phyloP scores from a whole-genome alignment of 2,888 invertebrate species.

The Gryllus longicercus region DNA sequence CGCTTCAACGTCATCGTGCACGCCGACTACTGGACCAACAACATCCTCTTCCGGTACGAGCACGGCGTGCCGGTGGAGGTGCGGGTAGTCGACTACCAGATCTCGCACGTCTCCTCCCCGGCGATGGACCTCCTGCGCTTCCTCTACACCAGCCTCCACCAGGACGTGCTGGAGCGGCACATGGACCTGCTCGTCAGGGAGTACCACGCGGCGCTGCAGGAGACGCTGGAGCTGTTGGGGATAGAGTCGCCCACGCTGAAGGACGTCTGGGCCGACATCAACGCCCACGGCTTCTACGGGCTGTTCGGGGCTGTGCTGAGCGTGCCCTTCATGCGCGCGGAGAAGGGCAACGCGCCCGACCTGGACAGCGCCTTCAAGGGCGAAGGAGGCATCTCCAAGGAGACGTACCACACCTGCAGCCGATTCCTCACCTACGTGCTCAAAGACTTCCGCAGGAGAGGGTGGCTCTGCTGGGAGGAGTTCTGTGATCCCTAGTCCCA shows the following conservation, averaged over 20 bases:
- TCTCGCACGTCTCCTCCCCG: neutral
- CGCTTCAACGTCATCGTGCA: neutral
- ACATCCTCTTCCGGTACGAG: neutral
- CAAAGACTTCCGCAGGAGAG: no score
- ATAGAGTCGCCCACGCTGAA: neutral
- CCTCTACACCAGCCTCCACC: neutral
- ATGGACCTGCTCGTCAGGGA: neutral
- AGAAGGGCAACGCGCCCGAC: neutral
- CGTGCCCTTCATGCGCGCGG: neutral
- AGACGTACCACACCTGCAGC: no score
- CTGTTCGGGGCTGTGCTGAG: neutral
- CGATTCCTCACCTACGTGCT: no score
- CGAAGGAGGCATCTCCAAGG: neutral
- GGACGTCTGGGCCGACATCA: neutral
- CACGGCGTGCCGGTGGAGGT: neutral
- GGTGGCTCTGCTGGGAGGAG: no score
- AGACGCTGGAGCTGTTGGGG: neutral
- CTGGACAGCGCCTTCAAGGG: neutral
- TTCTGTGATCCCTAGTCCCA: no score
- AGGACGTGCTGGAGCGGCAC: neutral
- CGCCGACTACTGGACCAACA: neutral
- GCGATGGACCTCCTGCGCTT: neutral
- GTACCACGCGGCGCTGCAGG: neutral
- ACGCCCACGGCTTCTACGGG: neutral
- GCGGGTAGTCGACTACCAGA: neutral